A percentile compares a stretch with the other conserved stretches of the same genome.
Conservation (phyloP, 2,113 vertebrate genomes). For the Paratilapia polleni region DNA sequence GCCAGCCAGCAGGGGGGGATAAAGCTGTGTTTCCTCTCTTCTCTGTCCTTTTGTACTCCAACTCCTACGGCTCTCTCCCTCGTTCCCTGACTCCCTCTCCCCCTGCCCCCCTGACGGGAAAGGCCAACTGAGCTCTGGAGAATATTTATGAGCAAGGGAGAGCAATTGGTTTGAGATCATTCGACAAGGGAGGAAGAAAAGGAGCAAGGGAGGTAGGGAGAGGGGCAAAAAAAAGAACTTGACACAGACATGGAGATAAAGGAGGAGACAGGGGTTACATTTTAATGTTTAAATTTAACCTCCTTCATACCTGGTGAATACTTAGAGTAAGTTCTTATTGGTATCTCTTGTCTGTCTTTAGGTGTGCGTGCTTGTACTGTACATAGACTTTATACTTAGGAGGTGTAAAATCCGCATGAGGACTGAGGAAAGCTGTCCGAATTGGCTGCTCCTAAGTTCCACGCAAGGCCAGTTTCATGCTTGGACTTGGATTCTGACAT, state of each 20-base stretch:
- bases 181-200: slow-evolving; percentile 18
- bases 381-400: not conserved
- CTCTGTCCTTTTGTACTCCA: not conserved
- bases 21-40: slow-evolving; percentile 31
- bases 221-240: slow-evolving; percentile 2
- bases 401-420: not conserved
- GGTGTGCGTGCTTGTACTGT: not conserved
- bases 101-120: slow-evolving; percentile 57
- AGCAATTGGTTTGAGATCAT: slow-evolving; percentile 72
- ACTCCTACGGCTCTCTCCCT: slow-evolving; percentile 18
- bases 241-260: slow-evolving; percentile 33
- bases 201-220: not conserved
- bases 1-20: slow-evolving; percentile 73
- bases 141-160: slow-evolving; percentile 71
- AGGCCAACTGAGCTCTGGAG: slow-evolving; percentile 74
- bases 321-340: slow-evolving; percentile 25
- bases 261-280: slow-evolving; percentile 1
- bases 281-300: slow-evolving; percentile 42
- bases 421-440: not conserved
- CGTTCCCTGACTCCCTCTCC: slow-evolving; percentile 28
- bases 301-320: slow-evolving; percentile 19
- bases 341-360: not conserved
- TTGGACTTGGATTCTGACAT: not conserved
- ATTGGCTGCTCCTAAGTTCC: not conserved
- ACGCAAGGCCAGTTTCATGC: not conserved